A percentile compares a stretch with the other conserved stretches of the same genome.
These are phyloP conservation scores for Struthio camelus DNA, from an alignment of 2,113 vertebrate species.

Conservation along the genomic window DNA sequence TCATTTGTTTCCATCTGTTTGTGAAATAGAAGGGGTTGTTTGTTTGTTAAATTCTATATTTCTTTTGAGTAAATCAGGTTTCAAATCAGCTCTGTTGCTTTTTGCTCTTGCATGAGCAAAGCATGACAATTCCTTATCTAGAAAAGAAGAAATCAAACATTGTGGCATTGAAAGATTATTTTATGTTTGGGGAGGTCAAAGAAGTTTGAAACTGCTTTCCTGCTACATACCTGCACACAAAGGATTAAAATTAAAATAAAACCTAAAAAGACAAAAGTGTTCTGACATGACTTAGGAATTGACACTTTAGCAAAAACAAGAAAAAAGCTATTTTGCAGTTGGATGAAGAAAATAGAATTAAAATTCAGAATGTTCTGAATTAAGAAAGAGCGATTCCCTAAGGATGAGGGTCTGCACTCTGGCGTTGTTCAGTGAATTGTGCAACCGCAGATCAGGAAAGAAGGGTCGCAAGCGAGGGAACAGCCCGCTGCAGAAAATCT, in stretches of 20 bases:
- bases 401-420: no score
- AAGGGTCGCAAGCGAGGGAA: background rate
- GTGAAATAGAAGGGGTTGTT: background rate
- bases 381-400: background rate
- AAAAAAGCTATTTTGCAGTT: background rate
- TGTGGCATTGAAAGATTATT: background rate
- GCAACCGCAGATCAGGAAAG: background rate
- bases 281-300: background rate
- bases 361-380: background rate
- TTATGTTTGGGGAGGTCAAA: background rate
- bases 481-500: background rate
- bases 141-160: background rate
- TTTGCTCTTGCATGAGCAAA: background rate
- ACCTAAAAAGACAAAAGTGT: background rate
- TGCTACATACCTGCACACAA: background rate
- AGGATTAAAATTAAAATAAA: background rate
- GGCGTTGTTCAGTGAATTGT: background rate
- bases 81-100: no score
- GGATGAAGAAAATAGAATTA: background rate
- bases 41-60: background rate
- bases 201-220: background rate
- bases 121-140: background rate
- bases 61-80: background rate
- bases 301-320: background rate
- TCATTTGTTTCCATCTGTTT: background rate